Conservation (phyloP, 2,797 vertebrate genomes). For the Pseudochaenichthys georgianus region DNA sequence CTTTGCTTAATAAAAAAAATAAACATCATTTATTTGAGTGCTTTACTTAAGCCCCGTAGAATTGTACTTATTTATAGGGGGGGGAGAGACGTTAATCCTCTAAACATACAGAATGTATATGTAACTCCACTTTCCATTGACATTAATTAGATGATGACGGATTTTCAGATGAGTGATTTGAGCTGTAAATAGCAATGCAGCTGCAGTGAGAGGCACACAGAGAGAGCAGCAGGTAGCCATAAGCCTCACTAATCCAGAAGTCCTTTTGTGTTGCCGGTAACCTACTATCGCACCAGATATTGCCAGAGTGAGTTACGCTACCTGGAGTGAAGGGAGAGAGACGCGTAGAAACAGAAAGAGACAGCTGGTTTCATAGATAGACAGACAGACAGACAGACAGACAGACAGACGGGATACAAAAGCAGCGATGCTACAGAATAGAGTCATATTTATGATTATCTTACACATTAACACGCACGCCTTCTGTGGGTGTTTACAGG, state of each 20-base stretch:
- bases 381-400: too few relatives aligned
- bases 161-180: constrained; percentile 36
- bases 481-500: constrained; percentile 36
- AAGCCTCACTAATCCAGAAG: constrained; percentile 67
- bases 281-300: constrained; percentile 52
- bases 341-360: background rate
- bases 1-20: constrained; percentile 50
- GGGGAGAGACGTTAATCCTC: constrained; percentile 18
- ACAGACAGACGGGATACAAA: constrained; percentile 9
- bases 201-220: constrained; percentile 24
- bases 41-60: constrained; percentile 42
- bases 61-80: constrained; percentile 33
- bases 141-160: constrained; percentile 52
- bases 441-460: background rate
- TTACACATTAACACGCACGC: background rate
- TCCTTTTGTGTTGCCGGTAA: constrained; percentile 55
- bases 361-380: constrained; percentile 27
- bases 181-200: constrained; percentile 38
- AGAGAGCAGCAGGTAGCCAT: constrained; percentile 49
- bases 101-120: background rate
- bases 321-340: constrained; percentile 26
- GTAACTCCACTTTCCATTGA: background rate
- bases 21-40: constrained; percentile 55
- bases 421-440: constrained; percentile 28
- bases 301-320: constrained; percentile 31